Evolutionary conservation across 2,888 invertebrate species (phyloP).

Genomic region (Fragum fragum): DNA sequence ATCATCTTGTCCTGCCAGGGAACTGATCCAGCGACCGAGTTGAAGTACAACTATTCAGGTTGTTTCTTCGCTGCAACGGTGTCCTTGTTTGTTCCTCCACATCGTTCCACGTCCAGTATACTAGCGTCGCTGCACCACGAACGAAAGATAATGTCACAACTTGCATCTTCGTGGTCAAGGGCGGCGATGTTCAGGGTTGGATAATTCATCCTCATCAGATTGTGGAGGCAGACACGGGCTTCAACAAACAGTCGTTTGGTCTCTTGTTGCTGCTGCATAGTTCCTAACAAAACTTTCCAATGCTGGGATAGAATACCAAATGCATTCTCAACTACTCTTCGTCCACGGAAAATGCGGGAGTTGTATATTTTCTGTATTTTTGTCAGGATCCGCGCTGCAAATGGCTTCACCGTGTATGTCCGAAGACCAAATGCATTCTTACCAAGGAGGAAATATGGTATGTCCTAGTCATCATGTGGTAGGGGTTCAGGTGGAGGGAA

Average conservation of each 20-base stretch:
- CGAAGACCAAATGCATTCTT: constrained; percentile 72
- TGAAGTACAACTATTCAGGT: constrained; percentile 58
- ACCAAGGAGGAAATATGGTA: constrained; percentile 68
- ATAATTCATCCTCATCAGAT: constrained; percentile 56
- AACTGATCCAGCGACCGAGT: constrained; percentile 46
- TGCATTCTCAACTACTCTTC: constrained; percentile 70
- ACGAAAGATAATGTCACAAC: constrained; percentile 57
- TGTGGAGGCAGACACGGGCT: constrained; percentile 65
- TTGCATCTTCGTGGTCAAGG: constrained; percentile 63
- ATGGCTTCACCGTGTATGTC: constrained; percentile 71
- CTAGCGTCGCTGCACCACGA: constrained; percentile 47
- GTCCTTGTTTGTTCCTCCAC: constrained; percentile 32
- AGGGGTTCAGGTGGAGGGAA: no score
- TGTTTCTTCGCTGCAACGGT: constrained; percentile 41
- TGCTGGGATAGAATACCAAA: constrained; percentile 70
- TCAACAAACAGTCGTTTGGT: constrained; percentile 42
- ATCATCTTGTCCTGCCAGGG: constrained; percentile 61
- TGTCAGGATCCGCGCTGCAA: constrained; percentile 48
- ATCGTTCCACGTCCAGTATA: constrained; percentile 38
- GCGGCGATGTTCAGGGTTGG: constrained; percentile 48
- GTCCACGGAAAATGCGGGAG: constrained; percentile 69
- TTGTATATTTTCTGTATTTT: constrained; percentile 67
- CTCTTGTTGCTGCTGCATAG: constrained; percentile 60
- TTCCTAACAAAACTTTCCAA: constrained; percentile 55
- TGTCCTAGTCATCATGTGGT: constrained; percentile 55